Evolutionary conservation across 2,888 invertebrate species (phyloP).

Genomic region (Drosophila sordidapex): DNA sequence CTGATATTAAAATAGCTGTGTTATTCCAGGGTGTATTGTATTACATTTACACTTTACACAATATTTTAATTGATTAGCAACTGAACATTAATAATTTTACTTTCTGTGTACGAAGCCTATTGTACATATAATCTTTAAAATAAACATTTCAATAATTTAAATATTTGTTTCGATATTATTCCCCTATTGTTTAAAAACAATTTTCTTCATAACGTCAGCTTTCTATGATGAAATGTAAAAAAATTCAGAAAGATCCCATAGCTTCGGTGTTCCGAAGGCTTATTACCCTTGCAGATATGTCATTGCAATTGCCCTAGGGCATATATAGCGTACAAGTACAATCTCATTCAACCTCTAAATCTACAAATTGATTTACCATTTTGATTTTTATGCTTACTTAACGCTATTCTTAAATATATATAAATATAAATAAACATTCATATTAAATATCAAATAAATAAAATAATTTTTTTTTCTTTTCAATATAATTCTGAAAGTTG

Average conservation of each 20-base stretch:
- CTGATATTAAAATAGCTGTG: slow-evolving; percentile 20
- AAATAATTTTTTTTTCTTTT: neutral
- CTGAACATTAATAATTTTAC: slow-evolving; percentile 16
- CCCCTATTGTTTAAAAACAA: neutral
- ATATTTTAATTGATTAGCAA: slow-evolving; percentile 27
- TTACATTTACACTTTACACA: slow-evolving; percentile 28
- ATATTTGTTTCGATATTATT: neutral
- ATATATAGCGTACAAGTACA: neutral
- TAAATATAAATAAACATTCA: neutral
- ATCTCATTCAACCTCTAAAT: neutral
- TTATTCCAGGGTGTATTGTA: slow-evolving; percentile 50
- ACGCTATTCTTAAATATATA: neutral
- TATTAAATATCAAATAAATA: neutral
- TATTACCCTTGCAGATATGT: slow-evolving; percentile 16
- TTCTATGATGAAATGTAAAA: slow-evolving; percentile 1
- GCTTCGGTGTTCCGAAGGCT: neutral
- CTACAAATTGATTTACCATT: neutral
- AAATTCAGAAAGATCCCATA: neutral
- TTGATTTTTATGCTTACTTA: neutral
- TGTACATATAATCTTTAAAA: slow-evolving; percentile 29
- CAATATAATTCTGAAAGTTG: neutral
- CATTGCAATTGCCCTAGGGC: neutral
- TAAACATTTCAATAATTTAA: slow-evolving; percentile 4
- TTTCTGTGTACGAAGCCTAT: slow-evolving; percentile 28
- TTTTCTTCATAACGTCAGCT: neutral